Percentiles rank a stretch among this genome's conserved stretches.
Conservation (phyloP, 2,797 vertebrate genomes). For the Miichthys miiuy region DNA sequence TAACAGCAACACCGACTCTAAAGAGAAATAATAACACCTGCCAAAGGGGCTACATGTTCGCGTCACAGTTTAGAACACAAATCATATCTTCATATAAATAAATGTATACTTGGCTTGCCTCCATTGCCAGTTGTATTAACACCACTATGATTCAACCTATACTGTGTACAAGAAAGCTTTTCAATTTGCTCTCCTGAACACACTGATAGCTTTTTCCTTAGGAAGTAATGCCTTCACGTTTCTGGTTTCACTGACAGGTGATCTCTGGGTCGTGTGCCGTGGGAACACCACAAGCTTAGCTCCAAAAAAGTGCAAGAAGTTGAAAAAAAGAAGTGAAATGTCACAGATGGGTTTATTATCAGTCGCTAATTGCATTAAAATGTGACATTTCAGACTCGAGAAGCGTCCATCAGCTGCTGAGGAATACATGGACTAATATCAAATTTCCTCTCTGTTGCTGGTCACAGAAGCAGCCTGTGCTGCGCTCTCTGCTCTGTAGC, state of each 20-base stretch:
- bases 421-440: conserved; percentile 52
- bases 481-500: conserved; percentile 63
- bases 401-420: conserved; percentile 29
- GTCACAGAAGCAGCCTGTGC: conserved; percentile 56
- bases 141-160: conserved; percentile 13
- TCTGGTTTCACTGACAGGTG: conserved; percentile 13
- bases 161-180: not conserved
- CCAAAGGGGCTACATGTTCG: not conserved
- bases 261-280: not conserved
- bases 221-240: conserved; percentile 4
- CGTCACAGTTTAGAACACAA: conserved; percentile 13
- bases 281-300: not conserved
- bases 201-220: not conserved
- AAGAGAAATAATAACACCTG: conserved; percentile 32
- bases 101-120: conserved; percentile 22
- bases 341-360: not conserved
- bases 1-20: conserved; percentile 12
- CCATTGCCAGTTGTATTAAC: conserved; percentile 23
- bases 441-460: conserved; percentile 51
- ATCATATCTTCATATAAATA: conserved; percentile 25
- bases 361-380: not conserved
- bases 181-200: not conserved
- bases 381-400: conserved; percentile 33
- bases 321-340: not conserved
- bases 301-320: not conserved